These are phyloP conservation scores for Drosophila varians DNA, from an alignment of 1,140 invertebrate species.

Conservation along the genomic window DNA sequence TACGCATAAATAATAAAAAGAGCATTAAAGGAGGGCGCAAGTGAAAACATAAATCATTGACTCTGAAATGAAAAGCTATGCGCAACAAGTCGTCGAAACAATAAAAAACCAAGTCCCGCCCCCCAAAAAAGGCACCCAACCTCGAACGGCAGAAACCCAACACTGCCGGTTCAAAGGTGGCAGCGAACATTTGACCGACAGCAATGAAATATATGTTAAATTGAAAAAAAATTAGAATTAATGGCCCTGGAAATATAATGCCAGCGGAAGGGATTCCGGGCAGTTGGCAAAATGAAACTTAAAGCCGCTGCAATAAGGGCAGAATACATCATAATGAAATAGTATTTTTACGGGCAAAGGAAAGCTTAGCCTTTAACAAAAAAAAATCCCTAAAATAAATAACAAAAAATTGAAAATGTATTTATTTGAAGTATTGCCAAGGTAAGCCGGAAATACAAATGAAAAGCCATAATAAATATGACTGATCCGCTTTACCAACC, in stretches of 20 bases:
- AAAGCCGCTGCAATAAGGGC: not conserved
- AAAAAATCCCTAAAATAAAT: not conserved
- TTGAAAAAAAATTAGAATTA: slow-evolving; percentile 73
- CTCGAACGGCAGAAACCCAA: not conserved
- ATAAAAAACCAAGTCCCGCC: slow-evolving; percentile 51
- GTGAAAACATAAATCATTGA: slow-evolving; percentile 75
- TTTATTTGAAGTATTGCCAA: not conserved
- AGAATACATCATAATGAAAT: slow-evolving; percentile 3
- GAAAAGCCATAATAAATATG: not conserved
- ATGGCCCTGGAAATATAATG: slow-evolving; percentile 46
- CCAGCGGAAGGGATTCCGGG: not conserved
- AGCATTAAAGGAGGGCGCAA: slow-evolving; percentile 53
- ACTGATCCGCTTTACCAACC: not conserved
- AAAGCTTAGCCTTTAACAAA: not conserved
- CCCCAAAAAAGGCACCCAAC: not conserved
- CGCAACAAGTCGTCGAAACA: slow-evolving; percentile 78
- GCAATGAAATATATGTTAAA: slow-evolving; percentile 70
- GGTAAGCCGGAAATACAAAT: not conserved
- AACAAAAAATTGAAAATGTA: not conserved
- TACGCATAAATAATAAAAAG: slow-evolving; percentile 62
- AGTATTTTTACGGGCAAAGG: not conserved
- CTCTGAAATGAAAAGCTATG: slow-evolving; percentile 76
- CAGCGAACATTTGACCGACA: slow-evolving; percentile 59
- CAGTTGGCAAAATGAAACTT: slow-evolving; percentile 1
- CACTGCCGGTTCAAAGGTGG: slow-evolving; percentile 31